These are phyloP conservation scores for Mionectes olivaceus DNA, from an alignment of 2,797 vertebrate species.

Conservation along the genomic window DNA sequence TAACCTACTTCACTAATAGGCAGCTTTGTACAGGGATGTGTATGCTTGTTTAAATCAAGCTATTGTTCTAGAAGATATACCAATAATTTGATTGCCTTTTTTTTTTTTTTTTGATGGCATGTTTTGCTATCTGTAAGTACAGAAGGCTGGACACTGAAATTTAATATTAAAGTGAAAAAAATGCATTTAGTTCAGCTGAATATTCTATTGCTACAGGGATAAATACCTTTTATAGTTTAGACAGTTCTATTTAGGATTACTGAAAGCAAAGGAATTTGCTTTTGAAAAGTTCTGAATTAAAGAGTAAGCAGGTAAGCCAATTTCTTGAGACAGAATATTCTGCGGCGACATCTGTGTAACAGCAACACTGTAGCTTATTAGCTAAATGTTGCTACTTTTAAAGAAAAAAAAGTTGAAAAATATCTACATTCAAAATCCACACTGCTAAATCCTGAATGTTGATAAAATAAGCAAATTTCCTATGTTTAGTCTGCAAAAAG, in stretches of 20 bases:
- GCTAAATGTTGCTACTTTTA: not conserved
- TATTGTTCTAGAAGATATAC: constrained; percentile 14
- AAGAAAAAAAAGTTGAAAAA: not conserved
- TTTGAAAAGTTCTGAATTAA: constrained; percentile 40
- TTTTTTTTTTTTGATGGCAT: not conserved
- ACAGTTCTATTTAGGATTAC: not conserved
- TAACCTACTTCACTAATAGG: not conserved
- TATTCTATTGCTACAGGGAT: constrained; percentile 14
- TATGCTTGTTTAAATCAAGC: not conserved
- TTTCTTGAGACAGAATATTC: not conserved
- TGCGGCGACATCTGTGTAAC: not conserved
- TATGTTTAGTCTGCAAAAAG: constrained; percentile 35
- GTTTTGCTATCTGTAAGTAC: not conserved
- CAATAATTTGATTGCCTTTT: not conserved
- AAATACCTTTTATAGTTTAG: constrained; percentile 7
- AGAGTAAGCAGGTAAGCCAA: not conserved
- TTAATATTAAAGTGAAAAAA: constrained; percentile 53
- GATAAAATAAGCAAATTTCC: constrained; percentile 50
- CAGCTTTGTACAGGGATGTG: not conserved
- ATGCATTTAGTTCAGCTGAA: constrained; percentile 45
- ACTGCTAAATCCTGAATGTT: not conserved
- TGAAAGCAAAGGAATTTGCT: not conserved
- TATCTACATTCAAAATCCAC: not conserved
- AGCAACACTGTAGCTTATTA: not conserved
- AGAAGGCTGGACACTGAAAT: constrained; percentile 8